These are phyloP conservation scores for Rhinolophus sinicus DNA, from an alignment of 2,113 vertebrate species.

Conservation along the genomic window DNA sequence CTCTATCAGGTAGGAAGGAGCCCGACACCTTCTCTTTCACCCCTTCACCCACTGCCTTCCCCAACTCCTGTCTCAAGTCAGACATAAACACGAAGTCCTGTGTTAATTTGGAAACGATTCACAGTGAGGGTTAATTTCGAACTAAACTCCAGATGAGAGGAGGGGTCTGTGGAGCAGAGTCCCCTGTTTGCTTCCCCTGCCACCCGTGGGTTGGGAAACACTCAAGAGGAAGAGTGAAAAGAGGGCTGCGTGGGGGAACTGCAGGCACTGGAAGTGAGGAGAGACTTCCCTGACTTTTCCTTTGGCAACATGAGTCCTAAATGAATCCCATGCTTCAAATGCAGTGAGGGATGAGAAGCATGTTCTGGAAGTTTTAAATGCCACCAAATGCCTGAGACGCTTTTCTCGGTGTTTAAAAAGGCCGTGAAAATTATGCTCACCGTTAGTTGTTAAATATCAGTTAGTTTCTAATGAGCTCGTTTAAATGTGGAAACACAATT, in stretches of 20 bases:
- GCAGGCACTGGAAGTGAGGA: not conserved
- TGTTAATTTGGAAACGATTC: not conserved
- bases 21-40: no score
- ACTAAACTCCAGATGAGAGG: not conserved
- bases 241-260: not conserved
- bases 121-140: not conserved
- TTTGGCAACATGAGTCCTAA: not conserved
- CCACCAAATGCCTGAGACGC: not conserved
- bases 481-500: slow-evolving; percentile 1
- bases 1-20: not conserved
- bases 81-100: not conserved
- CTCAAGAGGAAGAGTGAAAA: not conserved
- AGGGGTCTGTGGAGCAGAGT: not conserved
- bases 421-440: not conserved
- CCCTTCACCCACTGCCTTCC: not conserved
- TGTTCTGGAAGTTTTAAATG: not conserved
- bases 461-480: not conserved
- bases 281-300: not conserved
- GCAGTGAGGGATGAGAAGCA: not conserved
- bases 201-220: rapidly evolving
- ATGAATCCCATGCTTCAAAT: not conserved
- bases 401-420: not conserved
- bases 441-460: not conserved
- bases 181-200: not conserved
- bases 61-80: not conserved